Conservation (phyloP, 2,888 invertebrate genomes). For the Cephus sareptanus region DNA sequence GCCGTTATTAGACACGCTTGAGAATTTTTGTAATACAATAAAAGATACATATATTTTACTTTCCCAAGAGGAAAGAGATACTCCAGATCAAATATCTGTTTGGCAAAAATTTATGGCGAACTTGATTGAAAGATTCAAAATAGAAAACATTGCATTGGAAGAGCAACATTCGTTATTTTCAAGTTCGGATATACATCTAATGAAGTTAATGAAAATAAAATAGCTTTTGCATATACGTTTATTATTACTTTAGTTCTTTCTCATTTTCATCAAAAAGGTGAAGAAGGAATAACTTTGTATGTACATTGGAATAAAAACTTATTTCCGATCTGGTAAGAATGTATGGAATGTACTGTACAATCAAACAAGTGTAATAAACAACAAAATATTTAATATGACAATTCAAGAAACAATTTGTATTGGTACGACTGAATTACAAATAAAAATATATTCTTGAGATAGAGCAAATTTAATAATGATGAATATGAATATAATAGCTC, state of each 20-base stretch:
- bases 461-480: too few relatives aligned
- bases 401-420: too few relatives aligned
- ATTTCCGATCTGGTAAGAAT: too few relatives aligned
- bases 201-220: conserved; percentile 56
- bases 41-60: conserved; percentile 70
- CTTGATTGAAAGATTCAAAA: conserved; percentile 59
- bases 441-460: too few relatives aligned
- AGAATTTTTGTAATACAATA: conserved; percentile 65
- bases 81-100: conserved; percentile 69
- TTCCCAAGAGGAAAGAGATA: conserved; percentile 77
- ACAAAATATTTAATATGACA: too few relatives aligned
- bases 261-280: too few relatives aligned
- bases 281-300: too few relatives aligned
- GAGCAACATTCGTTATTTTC: conserved; percentile 73
- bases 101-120: conserved; percentile 67
- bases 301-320: too few relatives aligned
- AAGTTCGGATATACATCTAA: conserved; percentile 73
- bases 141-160: conserved; percentile 68
- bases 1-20: conserved; percentile 72
- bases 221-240: neutral
- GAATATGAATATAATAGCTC: too few relatives aligned
- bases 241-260: neutral
- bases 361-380: too few relatives aligned
- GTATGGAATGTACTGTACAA: too few relatives aligned
- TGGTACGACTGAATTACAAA: too few relatives aligned